Percentiles rank a stretch among this genome's conserved stretches.
phyloP scores from a whole-genome alignment of 2,113 vertebrate species.

The Paradoxurus hermaphroditus region DNA sequence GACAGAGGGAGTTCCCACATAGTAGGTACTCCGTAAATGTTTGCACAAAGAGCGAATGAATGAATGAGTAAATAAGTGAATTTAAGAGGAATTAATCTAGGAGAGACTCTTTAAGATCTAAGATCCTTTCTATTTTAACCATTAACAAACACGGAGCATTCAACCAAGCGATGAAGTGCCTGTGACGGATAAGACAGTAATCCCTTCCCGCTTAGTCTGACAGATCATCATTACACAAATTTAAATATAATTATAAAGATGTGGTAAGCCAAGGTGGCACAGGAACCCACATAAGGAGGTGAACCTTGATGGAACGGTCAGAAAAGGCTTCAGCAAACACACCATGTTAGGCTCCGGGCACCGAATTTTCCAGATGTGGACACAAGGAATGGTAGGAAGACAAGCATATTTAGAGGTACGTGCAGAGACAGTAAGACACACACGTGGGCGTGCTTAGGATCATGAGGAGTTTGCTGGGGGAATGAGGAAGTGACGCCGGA shows the following conservation, averaged over 20 bases:
- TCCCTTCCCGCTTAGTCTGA: background rate
- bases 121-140: constrained; percentile 42
- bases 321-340: background rate
- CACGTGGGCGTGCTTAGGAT: fast-evolving
- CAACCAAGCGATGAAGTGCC: background rate
- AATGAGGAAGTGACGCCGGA: background rate
- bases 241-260: constrained; percentile 22
- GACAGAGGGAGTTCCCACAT: background rate
- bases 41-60: constrained; percentile 5
- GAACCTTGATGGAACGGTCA: background rate
- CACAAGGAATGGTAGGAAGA: background rate
- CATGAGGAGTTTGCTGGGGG: no score
- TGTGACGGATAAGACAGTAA: background rate
- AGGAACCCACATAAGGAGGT: background rate
- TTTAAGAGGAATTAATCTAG: constrained; percentile 46
- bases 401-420: fast-evolving
- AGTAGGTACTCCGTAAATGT: constrained; percentile 60
- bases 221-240: background rate
- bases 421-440: background rate
- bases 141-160: constrained; percentile 32
- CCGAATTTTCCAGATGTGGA: background rate
- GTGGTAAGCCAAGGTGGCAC: background rate
- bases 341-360: no score
- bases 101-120: constrained; percentile 24
- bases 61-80: constrained; percentile 30